Evolutionary conservation across 1,140 invertebrate genomes (phyloP).

Genomic region (Subanguina moxae): DNA sequence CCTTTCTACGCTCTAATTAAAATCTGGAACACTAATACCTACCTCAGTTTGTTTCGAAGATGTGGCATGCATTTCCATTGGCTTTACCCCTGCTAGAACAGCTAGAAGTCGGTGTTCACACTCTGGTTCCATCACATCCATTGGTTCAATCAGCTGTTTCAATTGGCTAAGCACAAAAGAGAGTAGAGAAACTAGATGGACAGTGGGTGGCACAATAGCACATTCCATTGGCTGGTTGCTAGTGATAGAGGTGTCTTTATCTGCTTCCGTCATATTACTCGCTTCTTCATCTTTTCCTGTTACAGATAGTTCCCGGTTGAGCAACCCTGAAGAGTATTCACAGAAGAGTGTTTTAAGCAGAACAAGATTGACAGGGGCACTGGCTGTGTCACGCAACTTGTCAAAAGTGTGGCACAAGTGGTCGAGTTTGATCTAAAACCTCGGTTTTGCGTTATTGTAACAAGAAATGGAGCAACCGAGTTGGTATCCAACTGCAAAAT

Average conservation of each 20-base stretch:
- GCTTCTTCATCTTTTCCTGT: neutral
- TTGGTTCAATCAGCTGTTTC: no score
- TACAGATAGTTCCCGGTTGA: neutral
- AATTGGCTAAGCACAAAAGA: no score
- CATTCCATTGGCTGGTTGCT: no score
- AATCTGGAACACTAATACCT: neutral
- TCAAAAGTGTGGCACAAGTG: constrained; percentile 8
- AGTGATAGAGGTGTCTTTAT: neutral
- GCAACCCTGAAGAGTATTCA: neutral
- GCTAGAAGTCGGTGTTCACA: no score
- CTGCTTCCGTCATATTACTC: neutral
- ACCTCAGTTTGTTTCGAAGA: neutral
- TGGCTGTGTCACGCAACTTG: neutral
- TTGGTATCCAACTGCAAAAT: constrained; percentile 8
- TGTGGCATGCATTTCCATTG: neutral
- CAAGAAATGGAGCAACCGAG: neutral
- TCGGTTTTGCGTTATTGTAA: neutral
- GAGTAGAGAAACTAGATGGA: no score
- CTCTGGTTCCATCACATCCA: no score
- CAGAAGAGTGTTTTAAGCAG: neutral
- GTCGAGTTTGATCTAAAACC: constrained; percentile 14
- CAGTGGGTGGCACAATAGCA: no score
- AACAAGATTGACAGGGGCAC: constrained; percentile 12
- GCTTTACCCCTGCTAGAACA: no score
- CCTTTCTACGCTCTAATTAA: no score